These are phyloP conservation scores for Heteractis magnifica DNA, from an alignment of 92 coral and sea anemone species.

Conservation along the genomic window DNA sequence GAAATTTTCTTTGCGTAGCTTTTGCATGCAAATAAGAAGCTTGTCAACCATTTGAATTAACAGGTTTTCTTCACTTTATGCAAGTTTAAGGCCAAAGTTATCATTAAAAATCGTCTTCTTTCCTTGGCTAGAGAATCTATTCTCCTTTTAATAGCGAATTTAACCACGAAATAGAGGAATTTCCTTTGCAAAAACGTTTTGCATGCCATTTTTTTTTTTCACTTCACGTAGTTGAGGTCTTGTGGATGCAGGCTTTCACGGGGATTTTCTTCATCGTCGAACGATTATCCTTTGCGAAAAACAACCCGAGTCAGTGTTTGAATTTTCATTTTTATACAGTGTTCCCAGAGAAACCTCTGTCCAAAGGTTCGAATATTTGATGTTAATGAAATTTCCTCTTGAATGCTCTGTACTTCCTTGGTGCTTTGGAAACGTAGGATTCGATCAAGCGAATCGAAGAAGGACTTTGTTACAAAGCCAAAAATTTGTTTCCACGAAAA, in stretches of 20 bases:
- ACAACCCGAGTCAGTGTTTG: not conserved
- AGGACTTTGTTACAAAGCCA: not conserved
- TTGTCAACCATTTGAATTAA: not conserved
- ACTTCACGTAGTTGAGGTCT: not conserved
- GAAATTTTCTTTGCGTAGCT: constrained; percentile 5
- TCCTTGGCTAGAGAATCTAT: not conserved
- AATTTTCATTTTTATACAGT: not conserved
- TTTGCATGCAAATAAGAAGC: not conserved
- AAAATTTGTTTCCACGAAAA: not conserved
- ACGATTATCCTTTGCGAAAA: not conserved
- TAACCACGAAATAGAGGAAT: not conserved
- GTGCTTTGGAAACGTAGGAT: constrained; percentile 3
- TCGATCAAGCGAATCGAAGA: not conserved
- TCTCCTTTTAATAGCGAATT: not conserved
- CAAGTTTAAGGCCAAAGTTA: not conserved
- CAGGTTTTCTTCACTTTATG: not conserved
- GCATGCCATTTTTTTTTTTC: constrained; percentile 6
- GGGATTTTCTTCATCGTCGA: not conserved
- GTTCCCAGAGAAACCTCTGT: not conserved
- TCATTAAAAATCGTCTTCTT: not conserved
- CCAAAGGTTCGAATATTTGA: not conserved
- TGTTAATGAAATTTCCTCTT: constrained; percentile 6
- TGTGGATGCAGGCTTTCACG: not conserved
- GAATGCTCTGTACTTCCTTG: not conserved
- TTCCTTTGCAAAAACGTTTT: not conserved